Evolutionary conservation across 2,888 invertebrate species (phyloP).

Genomic region (Napeogenes inachia): DNA sequence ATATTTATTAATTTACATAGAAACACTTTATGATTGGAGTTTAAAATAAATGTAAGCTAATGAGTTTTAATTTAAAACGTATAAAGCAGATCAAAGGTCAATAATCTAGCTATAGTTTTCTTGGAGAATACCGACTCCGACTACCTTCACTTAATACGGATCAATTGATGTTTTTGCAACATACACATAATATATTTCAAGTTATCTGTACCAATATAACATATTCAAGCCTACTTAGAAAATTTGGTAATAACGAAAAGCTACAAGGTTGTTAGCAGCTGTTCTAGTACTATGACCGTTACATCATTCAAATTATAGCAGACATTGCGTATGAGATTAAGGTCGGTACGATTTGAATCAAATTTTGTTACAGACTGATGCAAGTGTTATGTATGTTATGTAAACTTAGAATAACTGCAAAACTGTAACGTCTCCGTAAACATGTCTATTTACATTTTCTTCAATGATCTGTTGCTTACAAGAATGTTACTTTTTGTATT

Average conservation of each 20-base stretch:
- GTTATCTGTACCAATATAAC: too few relatives aligned
- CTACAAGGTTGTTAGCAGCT: slow-evolving; percentile 38
- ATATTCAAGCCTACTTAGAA: background rate
- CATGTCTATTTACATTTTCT: background rate
- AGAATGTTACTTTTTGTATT: too few relatives aligned
- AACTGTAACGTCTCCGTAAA: background rate
- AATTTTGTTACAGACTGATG: slow-evolving; percentile 20
- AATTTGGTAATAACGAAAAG: slow-evolving; percentile 7
- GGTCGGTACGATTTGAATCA: slow-evolving; percentile 34
- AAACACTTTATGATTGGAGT: too few relatives aligned
- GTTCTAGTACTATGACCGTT: slow-evolving; percentile 35
- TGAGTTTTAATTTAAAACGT: too few relatives aligned
- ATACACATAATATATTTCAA: too few relatives aligned
- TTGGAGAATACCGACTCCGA: too few relatives aligned
- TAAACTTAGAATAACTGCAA: slow-evolving; percentile 8
- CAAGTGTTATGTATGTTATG: slow-evolving; percentile 18
- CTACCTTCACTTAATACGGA: too few relatives aligned
- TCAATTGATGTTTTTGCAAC: too few relatives aligned
- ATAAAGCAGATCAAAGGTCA: too few relatives aligned
- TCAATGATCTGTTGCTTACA: background rate
- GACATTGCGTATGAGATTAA: slow-evolving; percentile 43
- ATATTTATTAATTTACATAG: too few relatives aligned
- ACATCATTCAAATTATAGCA: slow-evolving; percentile 43
- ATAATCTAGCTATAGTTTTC: too few relatives aligned
- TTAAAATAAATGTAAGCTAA: too few relatives aligned